These are phyloP conservation scores for Podarcis muralis DNA, from an alignment of 2,113 vertebrate species.

Conservation along the genomic window DNA sequence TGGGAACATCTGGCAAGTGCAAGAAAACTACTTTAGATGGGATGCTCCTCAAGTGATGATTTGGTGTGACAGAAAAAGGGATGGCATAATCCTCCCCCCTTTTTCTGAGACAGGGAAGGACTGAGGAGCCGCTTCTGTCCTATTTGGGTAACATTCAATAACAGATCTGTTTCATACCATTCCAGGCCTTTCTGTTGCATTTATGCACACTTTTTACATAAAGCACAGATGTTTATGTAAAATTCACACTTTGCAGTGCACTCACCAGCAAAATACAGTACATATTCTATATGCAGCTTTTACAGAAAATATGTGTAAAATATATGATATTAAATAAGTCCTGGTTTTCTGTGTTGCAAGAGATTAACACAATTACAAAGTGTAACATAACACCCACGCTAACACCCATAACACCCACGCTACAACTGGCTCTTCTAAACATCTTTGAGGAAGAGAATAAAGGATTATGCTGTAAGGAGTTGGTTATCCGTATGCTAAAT, in stretches of 20 bases:
- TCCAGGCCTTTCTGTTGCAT: background rate
- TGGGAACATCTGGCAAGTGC: background rate
- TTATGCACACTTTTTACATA: background rate
- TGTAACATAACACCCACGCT: no score
- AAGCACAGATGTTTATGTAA: background rate
- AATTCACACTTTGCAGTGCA: background rate
- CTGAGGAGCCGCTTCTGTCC: background rate
- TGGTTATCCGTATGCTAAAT: no score
- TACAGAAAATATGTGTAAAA: no score
- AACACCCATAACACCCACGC: no score
- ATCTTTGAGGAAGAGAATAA: no score
- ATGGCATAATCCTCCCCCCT: background rate
- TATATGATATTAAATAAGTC: no score
- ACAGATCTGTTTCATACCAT: background rate
- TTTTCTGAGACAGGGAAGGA: background rate
- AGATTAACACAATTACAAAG: no score
- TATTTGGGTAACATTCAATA: background rate
- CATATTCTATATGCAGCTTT: no score
- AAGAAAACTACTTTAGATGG: background rate
- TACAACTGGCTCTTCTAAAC: no score
- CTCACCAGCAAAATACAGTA: background rate
- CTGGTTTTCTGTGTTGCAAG: no score
- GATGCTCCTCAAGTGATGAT: background rate
- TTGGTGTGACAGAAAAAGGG: background rate
- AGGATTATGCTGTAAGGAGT: no score